phyloP scores from a whole-genome alignment of 1,140 invertebrate genomes.

The Drosophila quadrilineata region DNA sequence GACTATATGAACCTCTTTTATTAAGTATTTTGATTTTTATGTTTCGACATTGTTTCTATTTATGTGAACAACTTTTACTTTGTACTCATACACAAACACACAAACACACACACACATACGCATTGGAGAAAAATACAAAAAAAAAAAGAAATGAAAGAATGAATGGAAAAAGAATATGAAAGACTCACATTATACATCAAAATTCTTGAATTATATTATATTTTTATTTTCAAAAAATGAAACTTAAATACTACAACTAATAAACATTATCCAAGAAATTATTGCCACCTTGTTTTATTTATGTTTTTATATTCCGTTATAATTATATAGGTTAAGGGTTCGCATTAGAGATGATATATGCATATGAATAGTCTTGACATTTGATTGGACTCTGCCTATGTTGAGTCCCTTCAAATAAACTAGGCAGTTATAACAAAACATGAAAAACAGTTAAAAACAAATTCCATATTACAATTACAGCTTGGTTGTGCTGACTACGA shows the following conservation, averaged over 20 bases:
- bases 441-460: constrained; percentile 28
- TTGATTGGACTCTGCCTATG: too few species aligned
- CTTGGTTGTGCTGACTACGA: constrained; percentile 71
- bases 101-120: not conserved
- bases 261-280: constrained; percentile 36
- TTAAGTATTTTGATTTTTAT: constrained; percentile 1
- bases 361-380: too few species aligned
- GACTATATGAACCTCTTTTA: constrained; percentile 13
- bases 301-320: constrained; percentile 29
- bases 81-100: constrained; percentile 15
- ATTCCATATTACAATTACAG: constrained; percentile 35
- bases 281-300: constrained; percentile 19
- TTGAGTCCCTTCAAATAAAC: too few species aligned
- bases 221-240: constrained; percentile 19
- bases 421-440: constrained; percentile 1
- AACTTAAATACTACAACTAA: constrained; percentile 19
- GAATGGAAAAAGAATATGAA: too few species aligned
- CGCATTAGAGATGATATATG: too few species aligned
- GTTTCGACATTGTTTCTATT: constrained; percentile 6
- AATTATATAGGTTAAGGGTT: too few species aligned
- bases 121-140: not conserved
- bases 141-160: too few species aligned
- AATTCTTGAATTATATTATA: constrained; percentile 30
- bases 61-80: constrained; percentile 27
- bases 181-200: too few species aligned